Evolutionary conservation across 2,888 invertebrate genomes (phyloP), one percentile per base, ranked within the genome.

Genomic region (Biston betularia): DNA sequence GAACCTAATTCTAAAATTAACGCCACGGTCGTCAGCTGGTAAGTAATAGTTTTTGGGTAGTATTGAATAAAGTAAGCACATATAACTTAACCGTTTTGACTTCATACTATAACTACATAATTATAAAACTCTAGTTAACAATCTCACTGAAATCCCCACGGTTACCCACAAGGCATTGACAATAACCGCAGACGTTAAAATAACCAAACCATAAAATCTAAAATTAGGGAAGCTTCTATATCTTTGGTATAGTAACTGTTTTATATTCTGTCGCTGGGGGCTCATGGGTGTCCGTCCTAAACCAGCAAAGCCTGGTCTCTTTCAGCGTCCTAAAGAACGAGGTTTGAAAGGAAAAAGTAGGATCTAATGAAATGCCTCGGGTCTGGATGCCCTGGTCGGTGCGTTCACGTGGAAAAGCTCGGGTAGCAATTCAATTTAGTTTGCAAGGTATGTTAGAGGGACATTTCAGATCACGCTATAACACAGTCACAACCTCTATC

Each of bases 391-490:
- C 75, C 65, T 81, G 83, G 79, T 60, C 69, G 64, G 62, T 56
- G 68, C 70, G 66, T 70, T 84, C 79, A 79, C 74, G 77, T 79
- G 82, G 77, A 83, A 81, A 82, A 74, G 60, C 65, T 52, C 49
- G 65, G 75, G 79, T 76, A 76, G 78, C 79, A 75, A 82, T 83
- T 80, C 79, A 84, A 86, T 88, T 87, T 81, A 80, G 83, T 84
- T 84, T 80, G 75, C 75, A 79, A 79, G 79, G 79, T 82, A 82
- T 82, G 82, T 84, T 79, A 75, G 75, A 71, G 15, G 12, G 5
- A 12, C 12, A 24, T 42, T 54, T 42, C 54, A 54, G 54, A 54
- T 7, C 33, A 42, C 33, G 33, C 6, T 54, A 33, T 33, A 15
- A 40, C 6, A 14, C 3, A 24, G 24, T 24, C 24, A 24, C 24